Evolutionary conservation across 2,113 vertebrate genomes (phyloP), one percentile per base, ranked within the genome.

Genomic region (Plotosus lineatus): DNA sequence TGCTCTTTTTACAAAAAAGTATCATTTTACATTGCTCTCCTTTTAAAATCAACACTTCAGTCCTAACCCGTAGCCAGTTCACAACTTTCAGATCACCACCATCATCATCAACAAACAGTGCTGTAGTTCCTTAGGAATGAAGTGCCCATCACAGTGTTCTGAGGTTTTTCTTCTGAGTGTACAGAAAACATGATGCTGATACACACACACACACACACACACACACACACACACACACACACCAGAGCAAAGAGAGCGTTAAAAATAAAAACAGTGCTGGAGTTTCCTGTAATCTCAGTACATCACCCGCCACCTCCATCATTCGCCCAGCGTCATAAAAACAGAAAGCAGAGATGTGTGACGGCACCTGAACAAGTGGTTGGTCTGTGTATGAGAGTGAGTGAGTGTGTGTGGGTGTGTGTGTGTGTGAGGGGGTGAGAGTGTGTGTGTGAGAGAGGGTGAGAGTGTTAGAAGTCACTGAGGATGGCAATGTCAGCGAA

Each of bases 401-500:
- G 58, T 33, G n/a, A n/a, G 28, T 61, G 31, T 58, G 56, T 60
- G 68, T 71, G 51, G 40, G 8, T 42, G 12, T 66, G 26, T 66
- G 26, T 75, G 4, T 6, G 56, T 75, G 74, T 26, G 72, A 48
- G 26, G 36, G 74, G 44, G 26, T 36, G n/a, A 14, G 42, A 31
- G 42, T 77, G 71, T 76, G 33, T 71, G 58, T 50, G 77, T 75
- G 60, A 53, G 56, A 28, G 65, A 19, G 42, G 19, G 53, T 48
- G 66, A 28, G 28, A 40, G 56, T 72, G 51, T 84, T 68, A 85
- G 72, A 97, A 97, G 91, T 98, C 95, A 65, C 95, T 96, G 89
- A 98, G 96, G 90, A 98, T 97, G 68, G 95, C 94, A 92, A 98
- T 95, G 91, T 98, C 96, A 0, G 95, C 95, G 0, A 98, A 98